phyloP scores from a whole-genome alignment of 2,888 invertebrate species.

The Notodonta dromedarius region DNA sequence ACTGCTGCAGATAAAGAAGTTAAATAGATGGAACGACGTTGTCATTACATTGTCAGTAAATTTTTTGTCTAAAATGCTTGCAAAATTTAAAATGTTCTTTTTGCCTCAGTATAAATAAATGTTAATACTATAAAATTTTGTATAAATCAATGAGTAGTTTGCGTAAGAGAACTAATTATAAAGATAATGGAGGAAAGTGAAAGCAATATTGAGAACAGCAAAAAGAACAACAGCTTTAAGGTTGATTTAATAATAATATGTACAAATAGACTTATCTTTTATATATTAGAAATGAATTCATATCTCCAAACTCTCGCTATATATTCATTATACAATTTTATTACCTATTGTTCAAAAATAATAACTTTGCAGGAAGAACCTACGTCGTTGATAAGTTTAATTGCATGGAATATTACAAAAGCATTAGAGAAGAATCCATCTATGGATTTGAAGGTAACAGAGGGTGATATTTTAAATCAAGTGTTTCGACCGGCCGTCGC shows the following conservation, averaged over 20 bases:
- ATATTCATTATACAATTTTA: too few relatives aligned
- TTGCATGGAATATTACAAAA: constrained; percentile 73
- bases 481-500: not conserved
- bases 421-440: constrained; percentile 60
- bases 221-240: not conserved
- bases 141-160: constrained; percentile 18
- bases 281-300: too few relatives aligned
- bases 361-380: constrained; percentile 11
- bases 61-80: constrained; percentile 14
- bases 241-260: not conserved
- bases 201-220: not conserved
- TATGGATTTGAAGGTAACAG: constrained; percentile 62
- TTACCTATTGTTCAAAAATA: too few relatives aligned
- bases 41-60: constrained; percentile 15
- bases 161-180: constrained; percentile 4
- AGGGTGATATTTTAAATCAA: not conserved
- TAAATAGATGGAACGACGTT: constrained; percentile 8
- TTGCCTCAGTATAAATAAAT: constrained; percentile 5
- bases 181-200: constrained; percentile 3
- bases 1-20: not conserved
- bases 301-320: too few relatives aligned
- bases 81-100: constrained; percentile 29
- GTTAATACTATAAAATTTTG: not conserved
- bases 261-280: too few relatives aligned
- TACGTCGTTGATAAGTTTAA: constrained; percentile 61